phyloP scores from a whole-genome alignment of 2,797 vertebrate genomes.

The Sphenodon punctatus region DNA sequence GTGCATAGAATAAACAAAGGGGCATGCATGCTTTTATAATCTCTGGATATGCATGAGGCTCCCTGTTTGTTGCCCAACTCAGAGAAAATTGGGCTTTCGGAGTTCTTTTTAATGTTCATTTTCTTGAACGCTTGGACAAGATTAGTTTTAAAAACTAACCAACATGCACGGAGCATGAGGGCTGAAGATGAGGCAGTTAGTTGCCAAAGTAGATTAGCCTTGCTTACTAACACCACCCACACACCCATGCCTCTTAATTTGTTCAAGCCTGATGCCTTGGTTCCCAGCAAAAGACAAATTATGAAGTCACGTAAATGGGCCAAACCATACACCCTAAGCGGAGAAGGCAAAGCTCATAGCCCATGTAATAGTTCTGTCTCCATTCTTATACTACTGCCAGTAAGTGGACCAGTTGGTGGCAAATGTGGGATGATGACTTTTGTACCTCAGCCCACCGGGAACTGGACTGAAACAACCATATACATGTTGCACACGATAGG shows the following conservation, averaged over 20 bases:
- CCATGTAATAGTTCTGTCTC: too few species aligned
- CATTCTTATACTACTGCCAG: too few species aligned
- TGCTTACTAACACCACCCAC: constrained; percentile 30
- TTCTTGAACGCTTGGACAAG: background rate
- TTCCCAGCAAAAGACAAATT: background rate
- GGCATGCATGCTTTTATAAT: background rate
- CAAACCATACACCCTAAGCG: background rate
- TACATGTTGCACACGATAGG: too few species aligned
- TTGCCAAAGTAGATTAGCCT: background rate
- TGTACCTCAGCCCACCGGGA: too few species aligned
- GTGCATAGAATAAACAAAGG: background rate
- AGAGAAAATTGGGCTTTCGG: background rate
- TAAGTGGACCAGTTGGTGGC: too few species aligned
- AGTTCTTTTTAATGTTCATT: constrained; percentile 12
- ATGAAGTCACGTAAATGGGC: background rate
- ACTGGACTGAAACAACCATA: too few species aligned
- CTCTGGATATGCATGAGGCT: background rate
- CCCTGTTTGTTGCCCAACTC: constrained; percentile 27
- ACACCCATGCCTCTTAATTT: background rate
- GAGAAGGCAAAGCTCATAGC: background rate
- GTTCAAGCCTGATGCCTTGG: background rate
- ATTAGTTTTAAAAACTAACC: constrained; percentile 21
- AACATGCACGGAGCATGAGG: constrained; percentile 34
- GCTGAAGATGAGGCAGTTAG: constrained; percentile 11
- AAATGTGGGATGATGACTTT: too few species aligned